Evolutionary conservation across 2,888 invertebrate genomes (phyloP).

Genomic region (Apamea crenata): DNA sequence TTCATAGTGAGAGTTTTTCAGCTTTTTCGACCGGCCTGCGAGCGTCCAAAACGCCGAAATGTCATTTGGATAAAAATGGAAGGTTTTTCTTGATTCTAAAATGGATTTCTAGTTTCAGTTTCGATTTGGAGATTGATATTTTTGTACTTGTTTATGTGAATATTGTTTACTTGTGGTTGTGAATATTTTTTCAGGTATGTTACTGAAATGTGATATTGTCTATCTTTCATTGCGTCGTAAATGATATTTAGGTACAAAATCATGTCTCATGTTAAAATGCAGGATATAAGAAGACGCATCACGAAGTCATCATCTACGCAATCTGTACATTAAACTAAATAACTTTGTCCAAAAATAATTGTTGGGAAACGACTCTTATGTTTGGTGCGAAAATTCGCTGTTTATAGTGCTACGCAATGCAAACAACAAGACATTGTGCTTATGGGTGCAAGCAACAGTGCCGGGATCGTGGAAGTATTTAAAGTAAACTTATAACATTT

Average conservation of each 20-base stretch:
- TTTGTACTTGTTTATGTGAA: constrained; percentile 29
- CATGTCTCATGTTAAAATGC: background rate
- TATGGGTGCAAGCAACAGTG: background rate
- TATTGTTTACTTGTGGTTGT: too few relatives aligned
- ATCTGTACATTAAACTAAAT: background rate
- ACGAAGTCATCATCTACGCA: background rate
- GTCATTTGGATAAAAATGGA: constrained; percentile 48
- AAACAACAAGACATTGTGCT: background rate
- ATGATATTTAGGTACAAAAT: background rate
- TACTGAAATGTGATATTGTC: background rate
- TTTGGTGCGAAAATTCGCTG: background rate
- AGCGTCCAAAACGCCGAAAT: constrained; percentile 41
- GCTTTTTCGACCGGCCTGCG: constrained; percentile 27
- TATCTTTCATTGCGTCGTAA: background rate
- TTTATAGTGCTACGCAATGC: background rate
- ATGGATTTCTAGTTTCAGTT: constrained; percentile 36
- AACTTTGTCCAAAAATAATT: background rate
- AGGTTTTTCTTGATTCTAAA: constrained; percentile 24
- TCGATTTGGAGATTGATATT: constrained; percentile 34
- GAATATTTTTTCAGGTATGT: constrained; percentile 5
- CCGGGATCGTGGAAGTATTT: background rate
- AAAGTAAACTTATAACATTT: background rate
- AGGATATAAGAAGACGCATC: background rate
- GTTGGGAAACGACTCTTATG: background rate
- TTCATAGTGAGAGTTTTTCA: constrained; percentile 42